Conservation (phyloP, 1,140 invertebrate genomes). For the Condylostylus longicornis region DNA sequence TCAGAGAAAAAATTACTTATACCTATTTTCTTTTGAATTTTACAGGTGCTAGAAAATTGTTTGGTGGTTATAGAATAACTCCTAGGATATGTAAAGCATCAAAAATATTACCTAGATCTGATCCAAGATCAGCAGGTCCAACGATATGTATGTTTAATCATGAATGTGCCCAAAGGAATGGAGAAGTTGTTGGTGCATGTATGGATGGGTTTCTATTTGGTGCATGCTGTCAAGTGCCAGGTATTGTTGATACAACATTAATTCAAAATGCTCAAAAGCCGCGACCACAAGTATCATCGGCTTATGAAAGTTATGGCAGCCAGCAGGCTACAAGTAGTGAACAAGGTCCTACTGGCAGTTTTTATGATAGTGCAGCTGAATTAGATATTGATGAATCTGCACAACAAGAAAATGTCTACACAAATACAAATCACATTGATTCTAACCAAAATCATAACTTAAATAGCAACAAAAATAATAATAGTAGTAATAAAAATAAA, state of each 20-base stretch:
- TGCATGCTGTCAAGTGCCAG: constrained; percentile 64
- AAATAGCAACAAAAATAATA: constrained; percentile 1
- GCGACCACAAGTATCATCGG: constrained; percentile 26
- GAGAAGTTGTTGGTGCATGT: constrained; percentile 73
- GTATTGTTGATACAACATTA: constrained; percentile 23
- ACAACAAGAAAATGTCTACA: constrained; percentile 17
- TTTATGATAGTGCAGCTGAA: not conserved
- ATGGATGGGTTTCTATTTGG: constrained; percentile 79
- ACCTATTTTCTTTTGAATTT: not conserved
- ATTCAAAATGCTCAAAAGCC: constrained; percentile 27
- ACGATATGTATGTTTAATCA: constrained; percentile 90
- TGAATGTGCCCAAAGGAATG: constrained; percentile 64
- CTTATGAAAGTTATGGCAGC: constrained; percentile 14
- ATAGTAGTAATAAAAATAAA: not conserved
- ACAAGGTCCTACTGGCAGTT: not conserved
- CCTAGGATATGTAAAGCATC: constrained; percentile 54
- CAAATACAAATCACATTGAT: constrained; percentile 8
- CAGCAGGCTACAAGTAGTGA: not conserved
- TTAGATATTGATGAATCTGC: constrained; percentile 5
- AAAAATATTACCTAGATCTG: constrained; percentile 36
- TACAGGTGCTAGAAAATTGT: constrained; percentile 57
- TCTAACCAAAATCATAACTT: not conserved
- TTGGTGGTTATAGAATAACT: constrained; percentile 70
- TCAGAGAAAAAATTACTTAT: not conserved
- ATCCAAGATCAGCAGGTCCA: constrained; percentile 43